A percentile compares a stretch with the other conserved stretches of the same genome.
These are phyloP conservation scores for Drosophila athabasca DNA, from an alignment of 1,140 invertebrate species.

Conservation along the genomic window DNA sequence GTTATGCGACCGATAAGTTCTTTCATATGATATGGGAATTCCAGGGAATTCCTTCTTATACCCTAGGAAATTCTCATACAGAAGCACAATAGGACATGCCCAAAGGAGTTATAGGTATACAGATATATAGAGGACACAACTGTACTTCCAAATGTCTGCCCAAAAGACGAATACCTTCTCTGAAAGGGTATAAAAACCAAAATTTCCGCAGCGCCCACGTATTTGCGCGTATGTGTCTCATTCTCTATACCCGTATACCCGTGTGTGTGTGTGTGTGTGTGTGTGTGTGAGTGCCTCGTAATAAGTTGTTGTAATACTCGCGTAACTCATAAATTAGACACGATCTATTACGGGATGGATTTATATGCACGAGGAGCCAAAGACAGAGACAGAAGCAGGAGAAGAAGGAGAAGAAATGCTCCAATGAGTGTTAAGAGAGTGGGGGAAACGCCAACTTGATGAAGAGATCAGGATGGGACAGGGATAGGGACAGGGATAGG, in stretches of 20 bases:
- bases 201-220: constrained; percentile 28
- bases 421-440: neutral
- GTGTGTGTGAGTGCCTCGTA: constrained; percentile 26
- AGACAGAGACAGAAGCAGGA: constrained; percentile 14
- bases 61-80: no score
- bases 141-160: neutral
- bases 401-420: no score
- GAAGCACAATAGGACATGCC: no score
- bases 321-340: constrained; percentile 68
- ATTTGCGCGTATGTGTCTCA: constrained; percentile 20
- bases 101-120: no score
- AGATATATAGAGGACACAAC: no score
- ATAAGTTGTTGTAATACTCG: constrained; percentile 57
- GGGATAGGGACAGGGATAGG: constrained; percentile 2
- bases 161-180: no score
- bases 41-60: no score
- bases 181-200: constrained; percentile 1
- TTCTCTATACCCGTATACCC: neutral
- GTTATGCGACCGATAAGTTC: no score
- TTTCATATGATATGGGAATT: no score
- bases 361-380: constrained; percentile 48
- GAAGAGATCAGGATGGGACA: constrained; percentile 15
- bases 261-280: constrained; percentile 1
- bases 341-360: constrained; percentile 69
- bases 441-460: constrained; percentile 48